A percentile compares a stretch with the other conserved stretches of the same genome.
Conservation (phyloP, 2,888 invertebrate species). For the Deilephila elpenor region DNA sequence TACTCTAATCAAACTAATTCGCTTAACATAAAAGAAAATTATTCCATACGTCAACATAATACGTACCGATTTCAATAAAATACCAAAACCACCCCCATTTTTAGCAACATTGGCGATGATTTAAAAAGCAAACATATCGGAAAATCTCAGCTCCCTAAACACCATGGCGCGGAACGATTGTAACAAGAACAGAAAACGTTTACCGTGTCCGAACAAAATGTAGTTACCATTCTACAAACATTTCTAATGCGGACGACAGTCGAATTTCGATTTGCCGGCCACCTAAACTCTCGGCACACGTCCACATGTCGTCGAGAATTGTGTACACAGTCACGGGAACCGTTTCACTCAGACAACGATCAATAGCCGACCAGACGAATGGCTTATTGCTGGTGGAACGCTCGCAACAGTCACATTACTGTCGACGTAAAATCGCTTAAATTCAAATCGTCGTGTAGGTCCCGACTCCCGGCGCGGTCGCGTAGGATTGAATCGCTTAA, state of each 20-base stretch:
- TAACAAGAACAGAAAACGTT: slow-evolving; percentile 11
- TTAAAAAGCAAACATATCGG: neutral
- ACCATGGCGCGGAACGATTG: neutral
- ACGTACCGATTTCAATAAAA: neutral
- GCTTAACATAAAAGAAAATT: too few relatives aligned
- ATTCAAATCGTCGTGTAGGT: slow-evolving; percentile 72
- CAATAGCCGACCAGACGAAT: slow-evolving; percentile 26
- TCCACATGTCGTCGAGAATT: slow-evolving; percentile 24
- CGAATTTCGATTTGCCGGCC: slow-evolving; percentile 25
- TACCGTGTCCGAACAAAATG: slow-evolving; percentile 14
- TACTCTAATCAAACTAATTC: too few relatives aligned
- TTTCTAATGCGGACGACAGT: slow-evolving; percentile 18
- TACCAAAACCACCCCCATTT: neutral
- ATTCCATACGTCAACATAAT: too few relatives aligned
- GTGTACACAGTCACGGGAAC: slow-evolving; percentile 23
- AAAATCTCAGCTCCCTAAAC: neutral
- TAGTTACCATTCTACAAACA: slow-evolving; percentile 17
- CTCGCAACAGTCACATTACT: slow-evolving; percentile 46
- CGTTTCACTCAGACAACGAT: slow-evolving; percentile 26
- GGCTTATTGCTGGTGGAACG: slow-evolving; percentile 17
- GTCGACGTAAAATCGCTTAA: slow-evolving; percentile 64
- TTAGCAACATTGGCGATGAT: neutral
- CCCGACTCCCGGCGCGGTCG: slow-evolving; percentile 62
- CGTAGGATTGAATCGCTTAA: slow-evolving; percentile 76
- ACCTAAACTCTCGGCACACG: slow-evolving; percentile 24